Base-by-base conservation (phyloP, 1,140 invertebrate genomes). In the Psix sp. region DNA sequence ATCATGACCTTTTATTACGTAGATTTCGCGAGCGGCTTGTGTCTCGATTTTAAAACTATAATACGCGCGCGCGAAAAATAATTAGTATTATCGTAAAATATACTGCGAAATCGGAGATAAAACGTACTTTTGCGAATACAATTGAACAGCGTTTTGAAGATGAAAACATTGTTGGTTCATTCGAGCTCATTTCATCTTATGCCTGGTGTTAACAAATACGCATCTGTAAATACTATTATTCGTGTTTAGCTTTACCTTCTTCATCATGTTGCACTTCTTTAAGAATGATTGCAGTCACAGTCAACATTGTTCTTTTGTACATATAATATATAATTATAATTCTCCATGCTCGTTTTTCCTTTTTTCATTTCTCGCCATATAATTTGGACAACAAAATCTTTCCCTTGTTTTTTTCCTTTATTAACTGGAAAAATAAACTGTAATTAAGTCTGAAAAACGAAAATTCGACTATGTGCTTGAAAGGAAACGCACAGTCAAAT, bases 241-340 rank as follows among this genome's bases (percentile, higher is more conserved):
- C 26, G 6, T 10, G 26, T 46, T 51, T 20, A 14, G 16, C n/a
- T 40, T 39, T 29, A 16, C 14, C 38, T 45, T n/a, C 10, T 54
- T 13, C 59, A 39, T 66, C 36, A 54, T 59, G 24, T 18, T 40
- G 13, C 60, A 49, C 65, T 74, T 73, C 46, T 42, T 77, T 76
- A 78, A 75, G 81, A 81, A 84, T 86, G 83, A 86, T 86, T 86
- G 84, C 84, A 86, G 84, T 86, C 84, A 86, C 84, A 86, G 83
- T 84, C 74, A 84, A 84, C 77, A 70, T 76, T 49, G 54, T 62
- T 39, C 40, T 74, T 56, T 59, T 70, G 52, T 70, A 60, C 52
- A 70, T 49, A 65, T 75, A 70, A 70, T 60, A 71, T 70, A 67
- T 71, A 52, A 39, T 63, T 40, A 42, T 43, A 52, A 38, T 57